Conservation (phyloP, 2,888 invertebrate genomes). For the Andrena bicolor region DNA sequence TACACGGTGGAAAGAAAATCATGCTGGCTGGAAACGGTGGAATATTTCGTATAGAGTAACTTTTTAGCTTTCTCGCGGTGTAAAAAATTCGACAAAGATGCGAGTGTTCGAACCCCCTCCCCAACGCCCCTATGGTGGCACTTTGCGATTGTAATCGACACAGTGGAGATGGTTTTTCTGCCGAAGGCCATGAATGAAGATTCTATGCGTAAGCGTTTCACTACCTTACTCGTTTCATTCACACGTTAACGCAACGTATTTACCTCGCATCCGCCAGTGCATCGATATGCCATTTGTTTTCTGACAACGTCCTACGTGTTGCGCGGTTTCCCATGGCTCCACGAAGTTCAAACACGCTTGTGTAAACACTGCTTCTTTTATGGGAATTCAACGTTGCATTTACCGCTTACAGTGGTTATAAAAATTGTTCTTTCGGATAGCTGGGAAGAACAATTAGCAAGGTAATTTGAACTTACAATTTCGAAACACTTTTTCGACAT, state of each 20-base stretch:
- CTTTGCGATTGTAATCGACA: constrained; percentile 52
- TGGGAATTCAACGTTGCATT: background rate
- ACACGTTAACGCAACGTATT: constrained; percentile 54
- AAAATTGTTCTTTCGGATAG: no score
- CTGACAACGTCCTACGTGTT: background rate
- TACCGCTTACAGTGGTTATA: no score
- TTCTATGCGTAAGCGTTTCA: constrained; percentile 52
- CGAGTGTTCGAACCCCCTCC: constrained; percentile 48
- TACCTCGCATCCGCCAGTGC: constrained; percentile 7
- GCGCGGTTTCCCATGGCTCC: constrained; percentile 16
- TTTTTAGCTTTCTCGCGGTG: constrained; percentile 41
- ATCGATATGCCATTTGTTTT: constrained; percentile 60
- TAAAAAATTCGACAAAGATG: constrained; percentile 54
- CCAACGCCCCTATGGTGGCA: background rate
- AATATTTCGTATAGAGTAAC: constrained; percentile 18
- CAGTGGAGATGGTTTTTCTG: constrained; percentile 50
- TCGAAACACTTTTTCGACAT: no score
- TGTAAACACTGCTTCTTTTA: background rate
- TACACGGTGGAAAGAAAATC: constrained; percentile 21
- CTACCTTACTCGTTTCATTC: constrained; percentile 58
- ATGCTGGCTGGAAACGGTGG: no score
- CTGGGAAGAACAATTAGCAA: no score
- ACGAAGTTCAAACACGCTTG: background rate
- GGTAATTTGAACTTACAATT: background rate
- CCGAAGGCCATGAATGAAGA: constrained; percentile 61